phyloP scores from a whole-genome alignment of 2,113 vertebrate species.

The Sisor rabdophorus region DNA sequence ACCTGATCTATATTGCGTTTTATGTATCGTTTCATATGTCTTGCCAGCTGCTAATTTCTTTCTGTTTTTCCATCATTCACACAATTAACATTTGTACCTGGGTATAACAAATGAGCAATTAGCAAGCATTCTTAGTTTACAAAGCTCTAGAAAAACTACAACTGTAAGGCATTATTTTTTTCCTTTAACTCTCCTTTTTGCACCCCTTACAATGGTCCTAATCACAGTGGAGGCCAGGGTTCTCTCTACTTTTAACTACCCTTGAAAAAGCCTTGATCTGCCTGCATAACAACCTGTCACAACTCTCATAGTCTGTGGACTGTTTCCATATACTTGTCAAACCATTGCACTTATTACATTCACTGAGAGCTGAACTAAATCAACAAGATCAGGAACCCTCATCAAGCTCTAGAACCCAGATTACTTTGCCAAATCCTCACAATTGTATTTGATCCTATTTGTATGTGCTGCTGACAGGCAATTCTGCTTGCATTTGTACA shows the following conservation, averaged over 20 bases:
- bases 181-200: constrained; percentile 61
- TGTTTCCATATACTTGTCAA: constrained; percentile 32
- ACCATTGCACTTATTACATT: constrained; percentile 2
- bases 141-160: not conserved
- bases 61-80: not conserved
- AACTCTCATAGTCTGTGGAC: constrained; percentile 12
- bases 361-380: constrained; percentile 4
- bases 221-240: constrained; percentile 58
- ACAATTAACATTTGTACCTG: not conserved
- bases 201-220: constrained; percentile 51
- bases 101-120: not conserved
- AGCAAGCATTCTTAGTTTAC: not conserved
- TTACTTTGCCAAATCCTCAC: not conserved
- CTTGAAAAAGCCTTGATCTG: constrained; percentile 42
- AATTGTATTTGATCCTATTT: constrained; percentile 9
- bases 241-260: constrained; percentile 47
- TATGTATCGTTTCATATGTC: constrained; percentile 5
- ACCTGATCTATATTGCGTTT: not conserved
- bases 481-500: not conserved
- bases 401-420: not conserved
- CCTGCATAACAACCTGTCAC: constrained; percentile 38
- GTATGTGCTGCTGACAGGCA: not conserved
- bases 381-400: constrained; percentile 10
- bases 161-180: no score
- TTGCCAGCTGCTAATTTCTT: not conserved